Base-by-base conservation (phyloP, 2,888 invertebrate genomes). In the Drosophila kambysellisi region DNA sequence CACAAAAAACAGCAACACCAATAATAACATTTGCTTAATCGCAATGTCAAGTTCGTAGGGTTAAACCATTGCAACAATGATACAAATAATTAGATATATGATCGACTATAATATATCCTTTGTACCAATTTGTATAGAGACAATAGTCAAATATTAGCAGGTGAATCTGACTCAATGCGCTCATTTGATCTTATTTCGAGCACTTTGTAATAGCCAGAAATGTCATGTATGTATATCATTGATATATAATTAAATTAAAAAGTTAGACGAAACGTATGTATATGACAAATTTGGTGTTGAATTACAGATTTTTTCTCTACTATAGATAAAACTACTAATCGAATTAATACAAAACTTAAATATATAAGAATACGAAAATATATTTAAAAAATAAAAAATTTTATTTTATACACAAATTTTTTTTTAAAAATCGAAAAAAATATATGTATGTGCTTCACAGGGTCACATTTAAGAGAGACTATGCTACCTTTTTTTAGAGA, bases 21-120 rank as follows among this genome's bases (percentile, higher is more conserved):
- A 20, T 2, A 46, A 46, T 4, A 63, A 58, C 30, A 69, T 60
- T 54, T 61, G 20, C n/a, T 51, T 46, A 63, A 66, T 76, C 51
- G 33, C 61, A 84, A 75, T 71, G 68, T 60, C 76, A 81, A 76
- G 81, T 76, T 74, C 68, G 51, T 51, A 67, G 35, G 39, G 52
- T 25, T 43, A 52, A 17, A 20, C 46, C 4, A 58, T 63, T 39
- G 25, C 29, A 64, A 50, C 39, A 41, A 48, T 35, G 12, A n/a
- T 60, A 33, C 4, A 25, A 52, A 15, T 20, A 43, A n/a, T 17
- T 29, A 37, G 3, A 4, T 12, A 2, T 37, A 4, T 11, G 30
- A 7, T 37, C 25, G 20, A 41, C 11, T 11, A 5, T 3, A 17
- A 29, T 1, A 54, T 70, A 64, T 25, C 65, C 35, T 25, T 46